Evolutionary conservation across 2,888 invertebrate species (phyloP), one percentile per base, ranked within the genome.

Genomic region (Megaustenia siamemsis): DNA sequence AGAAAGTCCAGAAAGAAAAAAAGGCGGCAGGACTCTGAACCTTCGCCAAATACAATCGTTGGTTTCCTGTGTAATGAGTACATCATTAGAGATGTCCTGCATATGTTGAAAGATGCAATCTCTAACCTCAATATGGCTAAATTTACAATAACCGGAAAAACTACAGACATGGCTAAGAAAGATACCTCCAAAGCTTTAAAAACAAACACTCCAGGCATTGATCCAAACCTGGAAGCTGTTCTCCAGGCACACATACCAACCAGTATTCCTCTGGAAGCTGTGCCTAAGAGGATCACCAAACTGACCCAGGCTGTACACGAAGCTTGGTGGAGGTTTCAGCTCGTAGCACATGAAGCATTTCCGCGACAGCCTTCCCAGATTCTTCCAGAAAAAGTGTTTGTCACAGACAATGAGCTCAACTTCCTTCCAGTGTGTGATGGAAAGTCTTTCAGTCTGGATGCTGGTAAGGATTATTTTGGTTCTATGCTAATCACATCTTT

Each of bases 241-340:
- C 85, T 92, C 24, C 80, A 84, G 35, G 71, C 35, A 38, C 75
- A 77, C 32, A 53, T 77, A 24, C 35, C 68, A 5, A 90, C 90
- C 8, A 90, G 90, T 77, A 86, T 93, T 63, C 86, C 86, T 15
- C 85, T 82, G 76, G 90, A 90, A 10, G 81, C 85, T 1, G 71
- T 93, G 60, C 89, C 90, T 79, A 89, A 89, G 94, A 81, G 95
- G 92, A 85, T 95, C 94, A 89, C 95, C 1, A 90, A 89, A 78
- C 88, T 93, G 66, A 89, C 90, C 18, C 91, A 95, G 94, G 93
- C 95, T 94, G 95, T 96, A 6, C 95, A 95, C 87, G 96, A 97
- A 93, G 96, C 96, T 12, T 94, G 95, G 86, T 97, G 97, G 97
- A 95, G 96, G 90, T 94, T 96, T 89, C 96, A 96, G 90, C 93